Percentiles rank a stretch among this genome's conserved stretches.
Conservation (phyloP, 2,797 vertebrate species). For the Poecilia picta region DNA sequence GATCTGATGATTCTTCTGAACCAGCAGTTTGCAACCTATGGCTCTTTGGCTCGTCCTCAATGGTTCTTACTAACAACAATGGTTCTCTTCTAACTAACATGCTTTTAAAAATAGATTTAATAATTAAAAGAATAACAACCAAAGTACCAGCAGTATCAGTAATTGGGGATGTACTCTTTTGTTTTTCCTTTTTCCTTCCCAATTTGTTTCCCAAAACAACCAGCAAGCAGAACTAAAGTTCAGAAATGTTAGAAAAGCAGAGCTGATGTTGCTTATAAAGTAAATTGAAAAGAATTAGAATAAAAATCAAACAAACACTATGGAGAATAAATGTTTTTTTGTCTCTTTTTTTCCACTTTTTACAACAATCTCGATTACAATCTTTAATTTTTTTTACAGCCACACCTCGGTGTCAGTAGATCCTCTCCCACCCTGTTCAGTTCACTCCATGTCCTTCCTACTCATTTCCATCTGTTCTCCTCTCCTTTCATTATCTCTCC, state of each 20-base stretch:
- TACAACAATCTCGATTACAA: background rate
- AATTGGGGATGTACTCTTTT: too few species aligned
- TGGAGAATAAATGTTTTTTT: slow-evolving; percentile 8
- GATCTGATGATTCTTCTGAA: background rate
- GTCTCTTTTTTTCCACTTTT: background rate
- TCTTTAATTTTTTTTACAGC: slow-evolving; percentile 9
- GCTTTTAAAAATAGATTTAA: too few species aligned
- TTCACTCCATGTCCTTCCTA: slow-evolving; percentile 25
- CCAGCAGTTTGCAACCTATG: too few species aligned
- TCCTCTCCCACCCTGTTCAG: slow-evolving; percentile 16
- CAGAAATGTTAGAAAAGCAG: background rate
- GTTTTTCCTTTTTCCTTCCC: too few species aligned
- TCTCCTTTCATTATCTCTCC: slow-evolving; percentile 45
- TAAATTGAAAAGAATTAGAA: background rate
- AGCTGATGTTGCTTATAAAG: background rate
- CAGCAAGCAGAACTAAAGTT: background rate
- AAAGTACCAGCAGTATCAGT: too few species aligned
- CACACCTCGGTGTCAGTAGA: slow-evolving; percentile 24
- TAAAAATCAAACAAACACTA: background rate
- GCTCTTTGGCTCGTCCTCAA: too few species aligned
- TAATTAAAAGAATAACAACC: too few species aligned
- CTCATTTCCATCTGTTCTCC: slow-evolving; percentile 53
- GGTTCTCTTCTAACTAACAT: too few species aligned
- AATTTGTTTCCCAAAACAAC: too few species aligned
- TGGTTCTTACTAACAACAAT: too few species aligned